Conservation (phyloP, 2,797 vertebrate genomes). For the Microctenopoma lineatum region DNA sequence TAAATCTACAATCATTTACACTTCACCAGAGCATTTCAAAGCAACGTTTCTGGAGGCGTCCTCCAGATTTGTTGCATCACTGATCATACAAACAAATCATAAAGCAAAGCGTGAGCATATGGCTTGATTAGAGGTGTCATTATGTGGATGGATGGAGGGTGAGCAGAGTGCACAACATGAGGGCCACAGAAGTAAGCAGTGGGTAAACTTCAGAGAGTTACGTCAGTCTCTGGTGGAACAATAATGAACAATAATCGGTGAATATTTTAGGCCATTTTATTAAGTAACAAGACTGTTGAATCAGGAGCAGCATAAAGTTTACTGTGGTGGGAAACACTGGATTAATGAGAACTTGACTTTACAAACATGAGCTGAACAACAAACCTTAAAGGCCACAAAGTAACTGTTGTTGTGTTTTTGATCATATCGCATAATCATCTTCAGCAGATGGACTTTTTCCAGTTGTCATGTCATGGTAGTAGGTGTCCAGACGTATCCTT, state of each 20-base stretch:
- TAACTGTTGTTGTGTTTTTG: no score
- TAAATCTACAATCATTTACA: conserved; percentile 53
- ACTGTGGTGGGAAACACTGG: no score
- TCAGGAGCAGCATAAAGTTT: neutral
- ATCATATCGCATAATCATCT: neutral
- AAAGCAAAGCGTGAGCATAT: conserved; percentile 38
- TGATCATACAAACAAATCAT: conserved; percentile 56
- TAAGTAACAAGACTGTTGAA: neutral
- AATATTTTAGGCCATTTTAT: neutral
- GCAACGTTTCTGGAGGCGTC: conserved; percentile 37
- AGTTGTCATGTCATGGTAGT: neutral
- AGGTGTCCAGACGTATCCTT: neutral
- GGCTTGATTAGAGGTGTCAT: conserved; percentile 45
- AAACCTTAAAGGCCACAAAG: no score
- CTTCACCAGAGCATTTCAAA: conserved; percentile 43
- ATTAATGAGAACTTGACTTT: no score
- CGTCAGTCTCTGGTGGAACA: conserved; percentile 6
- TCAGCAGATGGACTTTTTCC: neutral
- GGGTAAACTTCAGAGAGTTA: conserved; percentile 2
- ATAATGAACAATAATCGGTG: neutral
- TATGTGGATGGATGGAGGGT: conserved; percentile 29
- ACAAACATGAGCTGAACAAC: no score
- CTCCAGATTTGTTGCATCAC: conserved; percentile 50
- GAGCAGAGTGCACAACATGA: conserved; percentile 17
- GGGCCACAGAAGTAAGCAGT: conserved; percentile 5